phyloP scores from a whole-genome alignment of 2,797 vertebrate species.

The Chaunax sp. region DNA sequence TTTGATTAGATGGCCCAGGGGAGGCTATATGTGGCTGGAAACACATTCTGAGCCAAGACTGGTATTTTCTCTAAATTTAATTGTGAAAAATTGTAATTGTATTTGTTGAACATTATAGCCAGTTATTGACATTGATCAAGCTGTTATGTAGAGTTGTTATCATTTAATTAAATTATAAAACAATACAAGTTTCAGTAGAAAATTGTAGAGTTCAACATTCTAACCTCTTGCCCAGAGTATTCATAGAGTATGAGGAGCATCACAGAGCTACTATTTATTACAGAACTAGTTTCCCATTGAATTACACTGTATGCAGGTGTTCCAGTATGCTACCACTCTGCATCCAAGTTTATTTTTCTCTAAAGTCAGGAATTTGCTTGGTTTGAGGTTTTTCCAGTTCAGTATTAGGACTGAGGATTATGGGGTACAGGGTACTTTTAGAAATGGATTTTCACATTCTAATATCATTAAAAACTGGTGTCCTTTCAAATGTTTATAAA shows the following conservation, averaged over 20 bases:
- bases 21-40: conserved; percentile 10
- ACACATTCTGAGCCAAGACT: not conserved
- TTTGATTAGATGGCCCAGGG: conserved; percentile 33
- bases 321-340: not conserved
- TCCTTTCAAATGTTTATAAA: too few relatives aligned
- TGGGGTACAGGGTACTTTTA: too few relatives aligned
- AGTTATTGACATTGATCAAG: not conserved
- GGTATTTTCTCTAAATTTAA: conserved; percentile 11
- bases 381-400: too few relatives aligned
- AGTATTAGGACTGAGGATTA: too few relatives aligned
- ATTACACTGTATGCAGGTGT: not conserved
- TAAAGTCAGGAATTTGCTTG: not conserved
- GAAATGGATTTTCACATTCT: too few relatives aligned
- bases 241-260: not conserved
- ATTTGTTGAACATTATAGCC: conserved; percentile 11
- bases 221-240: not conserved
- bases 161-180: not conserved
- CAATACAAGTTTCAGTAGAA: not conserved
- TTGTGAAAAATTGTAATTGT: conserved; percentile 8
- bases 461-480: too few relatives aligned
- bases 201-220: not conserved
- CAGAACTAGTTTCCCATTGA: not conserved
- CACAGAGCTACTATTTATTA: not conserved
- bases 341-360: not conserved
- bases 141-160: not conserved